phyloP scores from a whole-genome alignment of 2,888 invertebrate genomes.

The Polymixis lichenea region DNA sequence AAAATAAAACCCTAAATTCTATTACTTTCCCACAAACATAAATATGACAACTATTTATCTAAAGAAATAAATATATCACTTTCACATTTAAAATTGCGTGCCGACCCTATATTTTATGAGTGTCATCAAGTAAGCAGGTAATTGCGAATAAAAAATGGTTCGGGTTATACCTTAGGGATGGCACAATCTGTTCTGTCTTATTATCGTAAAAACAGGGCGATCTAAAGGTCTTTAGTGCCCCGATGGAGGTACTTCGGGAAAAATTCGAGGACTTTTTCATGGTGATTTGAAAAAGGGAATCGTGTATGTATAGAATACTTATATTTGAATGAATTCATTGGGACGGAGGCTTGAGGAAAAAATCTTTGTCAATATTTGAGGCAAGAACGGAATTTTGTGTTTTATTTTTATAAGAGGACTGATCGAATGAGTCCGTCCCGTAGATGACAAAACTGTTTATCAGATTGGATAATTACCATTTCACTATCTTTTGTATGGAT shows the following conservation, averaged over 20 bases:
- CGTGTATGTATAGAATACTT: constrained; percentile 22
- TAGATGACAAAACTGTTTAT: not conserved
- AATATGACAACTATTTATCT: constrained; percentile 46
- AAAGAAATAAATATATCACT: constrained; percentile 46
- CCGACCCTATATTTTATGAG: constrained; percentile 60
- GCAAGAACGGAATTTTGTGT: not conserved
- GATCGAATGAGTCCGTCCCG: not conserved
- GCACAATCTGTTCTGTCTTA: constrained; percentile 66
- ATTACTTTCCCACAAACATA: constrained; percentile 13
- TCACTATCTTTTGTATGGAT: not conserved
- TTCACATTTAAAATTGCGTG: constrained; percentile 55
- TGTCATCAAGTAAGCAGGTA: constrained; percentile 67
- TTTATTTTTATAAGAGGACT: not conserved
- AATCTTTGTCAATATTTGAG: constrained; percentile 34
- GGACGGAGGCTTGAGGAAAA: constrained; percentile 5
- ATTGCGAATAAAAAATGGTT: constrained; percentile 67
- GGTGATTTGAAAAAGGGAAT: constrained; percentile 57
- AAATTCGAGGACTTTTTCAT: constrained; percentile 43
- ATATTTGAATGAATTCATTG: constrained; percentile 34
- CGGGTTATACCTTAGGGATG: constrained; percentile 62
- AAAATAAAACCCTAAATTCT: constrained; percentile 24
- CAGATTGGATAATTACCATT: not conserved
- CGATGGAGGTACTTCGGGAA: constrained; percentile 31
- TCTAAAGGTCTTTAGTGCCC: constrained; percentile 61
- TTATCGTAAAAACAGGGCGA: constrained; percentile 68